A percentile compares a stretch with the other conserved stretches of the same genome.
phyloP scores from a whole-genome alignment of 2,888 invertebrate genomes.

The Eugnorisma glareosa region DNA sequence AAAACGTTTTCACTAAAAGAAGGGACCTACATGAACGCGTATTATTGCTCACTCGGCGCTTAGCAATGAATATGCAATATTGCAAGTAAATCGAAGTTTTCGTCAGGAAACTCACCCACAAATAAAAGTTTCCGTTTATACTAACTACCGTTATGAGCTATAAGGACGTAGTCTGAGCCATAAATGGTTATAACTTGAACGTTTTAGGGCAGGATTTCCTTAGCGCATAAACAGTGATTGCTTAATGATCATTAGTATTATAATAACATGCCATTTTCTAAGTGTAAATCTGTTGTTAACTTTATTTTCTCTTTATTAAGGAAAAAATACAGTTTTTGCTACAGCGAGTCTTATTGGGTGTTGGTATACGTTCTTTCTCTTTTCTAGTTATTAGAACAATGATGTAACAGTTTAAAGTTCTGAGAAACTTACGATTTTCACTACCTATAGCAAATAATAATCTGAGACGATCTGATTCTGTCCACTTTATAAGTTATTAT shows the following conservation, averaged over 20 bases:
- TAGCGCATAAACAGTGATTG: conserved; percentile 16
- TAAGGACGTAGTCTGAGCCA: neutral
- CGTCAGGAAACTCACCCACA: neutral
- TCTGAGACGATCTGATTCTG: conserved; percentile 7
- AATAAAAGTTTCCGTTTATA: conserved; percentile 1
- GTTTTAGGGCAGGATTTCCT: conserved; percentile 41
- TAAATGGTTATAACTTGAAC: conserved; percentile 19
- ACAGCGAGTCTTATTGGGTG: neutral
- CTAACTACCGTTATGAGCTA: conserved; percentile 11
- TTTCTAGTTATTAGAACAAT: neutral
- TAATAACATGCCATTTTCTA: conserved; percentile 6
- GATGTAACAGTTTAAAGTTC: neutral
- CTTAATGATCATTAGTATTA: conserved; percentile 7
- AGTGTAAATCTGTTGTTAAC: neutral
- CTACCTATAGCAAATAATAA: neutral
- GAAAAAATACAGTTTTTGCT: neutral
- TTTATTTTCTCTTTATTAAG: conserved; percentile 14
- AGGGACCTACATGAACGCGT: neutral
- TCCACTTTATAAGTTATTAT: conserved; percentile 14
- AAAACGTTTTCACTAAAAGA: neutral
- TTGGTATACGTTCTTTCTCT: neutral
- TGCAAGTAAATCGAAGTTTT: neutral
- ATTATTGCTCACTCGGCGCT: neutral
- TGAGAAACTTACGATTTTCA: conserved; percentile 1
- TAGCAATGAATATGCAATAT: neutral